Percentiles rank a stretch among this genome's conserved stretches.
These are phyloP conservation scores for Phoenicopterus ruber DNA, from an alignment of 2,113 vertebrate species.

Conservation along the genomic window DNA sequence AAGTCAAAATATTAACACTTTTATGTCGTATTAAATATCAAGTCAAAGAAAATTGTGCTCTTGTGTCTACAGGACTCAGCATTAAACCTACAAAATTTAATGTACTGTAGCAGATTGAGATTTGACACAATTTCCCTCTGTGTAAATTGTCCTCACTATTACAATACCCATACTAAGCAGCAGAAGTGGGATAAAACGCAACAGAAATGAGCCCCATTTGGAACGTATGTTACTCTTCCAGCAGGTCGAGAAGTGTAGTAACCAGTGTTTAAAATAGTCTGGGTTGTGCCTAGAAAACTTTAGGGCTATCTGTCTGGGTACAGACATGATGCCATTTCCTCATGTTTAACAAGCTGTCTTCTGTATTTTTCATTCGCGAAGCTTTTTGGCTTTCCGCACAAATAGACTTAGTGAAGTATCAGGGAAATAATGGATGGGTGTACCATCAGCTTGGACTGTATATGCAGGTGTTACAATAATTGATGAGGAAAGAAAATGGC, in stretches of 20 bases:
- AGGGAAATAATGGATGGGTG: not conserved
- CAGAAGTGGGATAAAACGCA: not conserved
- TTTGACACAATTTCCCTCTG: constrained; percentile 21
- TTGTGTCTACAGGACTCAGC: constrained; percentile 33
- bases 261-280: not conserved
- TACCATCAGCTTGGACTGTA: not conserved
- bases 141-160: not conserved
- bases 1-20: constrained; percentile 70
- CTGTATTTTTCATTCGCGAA: not conserved
- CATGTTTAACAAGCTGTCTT: not conserved
- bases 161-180: not conserved
- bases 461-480: not conserved
- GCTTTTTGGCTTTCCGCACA: not conserved
- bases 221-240: not conserved
- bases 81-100: constrained; percentile 41
- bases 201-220: constrained; percentile 4
- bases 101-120: constrained; percentile 43
- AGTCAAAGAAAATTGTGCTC: constrained; percentile 19
- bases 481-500: not conserved
- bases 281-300: not conserved
- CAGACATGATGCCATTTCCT: not conserved
- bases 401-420: not conserved
- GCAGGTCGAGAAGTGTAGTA: not conserved
- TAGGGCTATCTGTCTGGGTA: not conserved
- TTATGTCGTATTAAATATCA: constrained; percentile 60